Base-by-base conservation (phyloP, 2,888 invertebrate genomes). In the Phragmatobia fuliginosa region DNA sequence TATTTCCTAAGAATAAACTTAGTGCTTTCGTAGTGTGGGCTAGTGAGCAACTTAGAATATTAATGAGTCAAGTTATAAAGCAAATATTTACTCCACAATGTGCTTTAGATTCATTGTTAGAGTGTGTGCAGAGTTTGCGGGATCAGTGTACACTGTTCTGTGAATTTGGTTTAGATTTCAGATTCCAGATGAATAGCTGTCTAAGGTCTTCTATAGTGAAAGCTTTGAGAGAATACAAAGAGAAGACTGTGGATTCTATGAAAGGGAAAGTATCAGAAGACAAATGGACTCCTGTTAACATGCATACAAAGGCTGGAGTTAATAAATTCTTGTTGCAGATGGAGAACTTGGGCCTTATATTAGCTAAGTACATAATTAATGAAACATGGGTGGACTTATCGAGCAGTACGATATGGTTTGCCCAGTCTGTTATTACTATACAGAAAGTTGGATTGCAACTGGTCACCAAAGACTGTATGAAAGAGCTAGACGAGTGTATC, bases 21-120 rank as follows among this genome's bases (percentile, higher is more conserved):
- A 95, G 95, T 81, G 95, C 95, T 68, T 97, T 99, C 79, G 96
- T 99, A 75, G 98, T 99, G 8, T 99, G 99, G 99, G 97, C 98
- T 78, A 98, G 98, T 85, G 96, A 96, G 77, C 98, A 98, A 92
- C 93, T 98, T 70, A 97, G 97, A 83, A 96, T 97, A 83, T 96
- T 98, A 85, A 97, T 97, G 82, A 97, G 97, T 80, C 97, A 98
- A 92, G 96, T 98, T 82, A 97, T 97, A 66, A 97, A 98, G 85
- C 98, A 99, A 91, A 97, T 99, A 64, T 98, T 99, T 87, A 97
- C 98, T 80, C 98, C 98, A 10, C 98, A 99, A 91, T 97, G 98
- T 68, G 96, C 97, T 14, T 92, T 99, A 83, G 97, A 97, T 75
- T 97, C 97, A 1, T 96, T 99, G 67, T 97, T 98, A 10, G 98